Percentiles rank a stretch among this genome's conserved stretches.
phyloP scores from a whole-genome alignment of 2,888 invertebrate species.

The Diarsia rubi region DNA sequence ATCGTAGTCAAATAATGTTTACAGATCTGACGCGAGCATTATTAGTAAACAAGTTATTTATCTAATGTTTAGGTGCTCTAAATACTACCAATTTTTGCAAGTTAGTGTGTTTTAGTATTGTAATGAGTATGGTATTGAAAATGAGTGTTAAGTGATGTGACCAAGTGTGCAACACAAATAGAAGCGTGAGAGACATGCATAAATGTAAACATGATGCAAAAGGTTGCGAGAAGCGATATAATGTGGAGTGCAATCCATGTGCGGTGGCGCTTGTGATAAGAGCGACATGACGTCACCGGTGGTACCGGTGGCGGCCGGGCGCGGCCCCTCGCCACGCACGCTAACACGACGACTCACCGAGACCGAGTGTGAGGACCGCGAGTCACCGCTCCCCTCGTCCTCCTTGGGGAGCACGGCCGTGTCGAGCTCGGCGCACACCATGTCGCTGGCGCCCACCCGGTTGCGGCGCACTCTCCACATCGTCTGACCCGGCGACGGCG shows the following conservation, averaged over 20 bases:
- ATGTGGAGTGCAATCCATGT: constrained; percentile 68
- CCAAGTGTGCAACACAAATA: constrained; percentile 31
- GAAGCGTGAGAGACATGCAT: constrained; percentile 58
- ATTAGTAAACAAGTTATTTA: constrained; percentile 59
- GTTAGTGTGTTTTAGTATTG: constrained; percentile 16
- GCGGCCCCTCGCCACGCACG: constrained; percentile 77
- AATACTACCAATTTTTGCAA: constrained; percentile 17
- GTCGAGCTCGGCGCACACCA: constrained; percentile 77
- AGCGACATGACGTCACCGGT: constrained; percentile 82
- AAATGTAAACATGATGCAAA: constrained; percentile 73
- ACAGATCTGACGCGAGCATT: constrained; percentile 40
- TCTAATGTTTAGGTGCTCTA: constrained; percentile 26
- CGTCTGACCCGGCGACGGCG: constrained; percentile 94
- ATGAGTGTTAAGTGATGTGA: constrained; percentile 37
- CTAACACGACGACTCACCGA: constrained; percentile 80
- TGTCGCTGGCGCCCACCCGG: constrained; percentile 94
- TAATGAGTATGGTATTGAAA: constrained; percentile 12
- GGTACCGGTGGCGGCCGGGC: constrained; percentile 71
- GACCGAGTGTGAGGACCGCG: constrained; percentile 85
- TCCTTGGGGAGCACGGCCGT: constrained; percentile 82
- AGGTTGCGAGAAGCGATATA: constrained; percentile 77
- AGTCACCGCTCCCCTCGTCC: constrained; percentile 89
- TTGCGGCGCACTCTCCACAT: constrained; percentile 92
- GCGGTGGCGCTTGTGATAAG: constrained; percentile 73
- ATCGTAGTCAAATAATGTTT: constrained; percentile 36